Conservation (phyloP, 2,888 invertebrate species). For the Stenoptilia bipunctidactyla region DNA sequence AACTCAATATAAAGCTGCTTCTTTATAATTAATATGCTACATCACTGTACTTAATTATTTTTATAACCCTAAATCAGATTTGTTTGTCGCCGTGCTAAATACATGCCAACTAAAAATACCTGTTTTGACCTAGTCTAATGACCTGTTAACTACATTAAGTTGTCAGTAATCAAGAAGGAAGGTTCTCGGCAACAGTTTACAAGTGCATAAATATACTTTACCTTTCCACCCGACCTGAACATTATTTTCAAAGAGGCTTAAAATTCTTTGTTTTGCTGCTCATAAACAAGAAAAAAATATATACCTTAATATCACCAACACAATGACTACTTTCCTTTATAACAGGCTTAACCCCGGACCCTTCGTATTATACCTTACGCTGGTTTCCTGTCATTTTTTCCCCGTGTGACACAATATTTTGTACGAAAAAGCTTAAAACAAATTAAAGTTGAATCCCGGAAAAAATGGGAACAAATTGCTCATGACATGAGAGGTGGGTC, state of each 20-base stretch:
- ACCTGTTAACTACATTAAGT: slow-evolving; percentile 24
- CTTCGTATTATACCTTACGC: neutral
- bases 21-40: too few species aligned
- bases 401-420: neutral
- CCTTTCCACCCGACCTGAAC: neutral
- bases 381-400: neutral
- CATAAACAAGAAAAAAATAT: neutral
- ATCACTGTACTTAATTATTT: too few species aligned
- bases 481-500: neutral
- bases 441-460: slow-evolving; percentile 1
- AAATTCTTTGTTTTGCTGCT: neutral
- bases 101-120: too few species aligned
- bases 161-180: slow-evolving; percentile 41
- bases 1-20: too few species aligned
- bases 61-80: too few species aligned
- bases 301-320: too few species aligned
- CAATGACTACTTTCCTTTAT: too few species aligned
- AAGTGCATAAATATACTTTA: too few species aligned
- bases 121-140: too few species aligned
- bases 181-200: too few species aligned
- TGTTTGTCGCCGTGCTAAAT: too few species aligned
- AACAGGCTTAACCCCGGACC: neutral
- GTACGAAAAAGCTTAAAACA: slow-evolving; percentile 1
- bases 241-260: neutral
- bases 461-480: neutral